Percentiles rank a stretch among this genome's conserved stretches.
These are phyloP conservation scores for Hippocampus abdominalis DNA, from an alignment of 2,113 vertebrate genomes.

Conservation along the genomic window DNA sequence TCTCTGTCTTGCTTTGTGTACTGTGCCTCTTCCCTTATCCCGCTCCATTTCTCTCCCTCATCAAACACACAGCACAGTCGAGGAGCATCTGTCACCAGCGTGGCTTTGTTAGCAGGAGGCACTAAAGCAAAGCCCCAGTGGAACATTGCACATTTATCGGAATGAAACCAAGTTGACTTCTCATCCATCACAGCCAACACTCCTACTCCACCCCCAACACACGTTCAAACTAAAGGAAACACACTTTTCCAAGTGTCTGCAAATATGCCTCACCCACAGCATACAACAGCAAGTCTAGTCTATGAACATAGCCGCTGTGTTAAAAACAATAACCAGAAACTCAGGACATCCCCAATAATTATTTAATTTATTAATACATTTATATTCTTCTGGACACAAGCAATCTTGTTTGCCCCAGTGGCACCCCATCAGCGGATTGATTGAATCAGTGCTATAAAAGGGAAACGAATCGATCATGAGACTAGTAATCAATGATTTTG, in stretches of 20 bases:
- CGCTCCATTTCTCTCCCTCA: slow-evolving; percentile 34
- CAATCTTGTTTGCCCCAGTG: slow-evolving; percentile 48
- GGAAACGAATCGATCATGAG: slow-evolving; percentile 65
- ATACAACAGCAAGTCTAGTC: background rate
- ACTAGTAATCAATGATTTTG: slow-evolving; percentile 72
- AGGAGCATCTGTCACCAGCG: slow-evolving; percentile 64
- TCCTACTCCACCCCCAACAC: slow-evolving; percentile 39
- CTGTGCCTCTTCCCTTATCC: slow-evolving; percentile 20
- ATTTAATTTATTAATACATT: slow-evolving; percentile 9
- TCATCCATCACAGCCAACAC: slow-evolving; percentile 68
- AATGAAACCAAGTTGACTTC: slow-evolving; percentile 62
- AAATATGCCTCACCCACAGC: background rate
- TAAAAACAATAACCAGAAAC: background rate
- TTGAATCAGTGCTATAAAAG: slow-evolving; percentile 47
- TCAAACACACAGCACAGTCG: slow-evolving; percentile 40
- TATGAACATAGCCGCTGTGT: background rate
- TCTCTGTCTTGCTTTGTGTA: background rate
- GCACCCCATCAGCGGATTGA: slow-evolving; percentile 48
- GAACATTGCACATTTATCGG: slow-evolving; percentile 71
- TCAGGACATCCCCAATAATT: background rate
- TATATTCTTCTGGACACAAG: slow-evolving; percentile 21
- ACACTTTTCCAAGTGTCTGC: background rate
- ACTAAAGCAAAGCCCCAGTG: slow-evolving; percentile 65
- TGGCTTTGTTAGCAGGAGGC: slow-evolving; percentile 34
- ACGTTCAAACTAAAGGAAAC: slow-evolving; percentile 8